Evolutionary conservation across 2,888 invertebrate genomes (phyloP), one percentile per base, ranked within the genome.

Genomic region (Caenorhabditis angaria): DNA sequence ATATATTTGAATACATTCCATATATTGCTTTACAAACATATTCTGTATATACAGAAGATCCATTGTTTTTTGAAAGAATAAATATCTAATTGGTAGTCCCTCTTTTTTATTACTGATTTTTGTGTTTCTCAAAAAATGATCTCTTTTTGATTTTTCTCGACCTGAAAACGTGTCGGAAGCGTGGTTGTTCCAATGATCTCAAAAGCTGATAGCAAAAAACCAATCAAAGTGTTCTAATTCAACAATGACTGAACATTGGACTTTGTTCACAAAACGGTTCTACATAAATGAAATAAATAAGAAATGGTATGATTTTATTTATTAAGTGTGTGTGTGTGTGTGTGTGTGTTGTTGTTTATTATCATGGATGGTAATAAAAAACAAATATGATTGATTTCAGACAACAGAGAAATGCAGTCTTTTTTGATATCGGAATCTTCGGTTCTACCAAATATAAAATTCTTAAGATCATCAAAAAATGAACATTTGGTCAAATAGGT

Each of bases 231-330:
- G 41, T 41, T 41, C 41, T 18, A 14, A 18, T 41, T 12, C 18
- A 41, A 41, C 18, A 41, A 41, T 14, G 18, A 41, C 14, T n/a
- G 18, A 41, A 41, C 41, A 41, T 41, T 41, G 41, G 5, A 41
- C 41, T 41, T 41, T 41, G 41, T 41, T 41, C 41, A n/a, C n/a
- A n/a, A n/a, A n/a, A n/a, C n/a, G 41, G 41, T 41, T 41, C 41
- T 18, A 41, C 10, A 41, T 10, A 41, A 18, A 6, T 18, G 10
- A 41, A 5, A 18, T 41, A 18, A 18, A 12, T 14, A 14, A 18
- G 41, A 14, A 41, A 14, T 41, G 41, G 41, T 5, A 12, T 41
- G 41, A 41, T 41, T 41, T 12, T 3, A 41, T 41, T 32, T 5
- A 32, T 8, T 32, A 32, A 12, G n/a, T n/a, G n/a, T n/a, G n/a